phyloP scores from a whole-genome alignment of 2,888 invertebrate species.

The Apocheima hispidaria region DNA sequence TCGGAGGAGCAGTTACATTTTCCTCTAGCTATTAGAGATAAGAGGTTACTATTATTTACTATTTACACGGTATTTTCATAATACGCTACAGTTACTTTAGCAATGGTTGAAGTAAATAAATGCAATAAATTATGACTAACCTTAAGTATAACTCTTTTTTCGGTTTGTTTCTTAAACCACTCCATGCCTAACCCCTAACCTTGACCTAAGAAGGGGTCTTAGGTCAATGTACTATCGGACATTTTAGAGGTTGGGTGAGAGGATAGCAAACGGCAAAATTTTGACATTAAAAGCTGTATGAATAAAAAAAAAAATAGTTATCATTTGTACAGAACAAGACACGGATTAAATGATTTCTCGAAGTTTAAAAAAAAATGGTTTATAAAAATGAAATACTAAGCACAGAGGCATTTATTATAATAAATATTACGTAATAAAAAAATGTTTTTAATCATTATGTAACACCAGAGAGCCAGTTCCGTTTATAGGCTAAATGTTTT shows the following conservation, averaged over 20 bases:
- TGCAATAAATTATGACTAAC: no score
- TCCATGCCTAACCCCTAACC: no score
- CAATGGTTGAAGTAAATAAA: no score
- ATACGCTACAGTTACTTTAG: no score
- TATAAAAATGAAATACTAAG: conserved; percentile 36
- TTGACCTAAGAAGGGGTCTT: no score
- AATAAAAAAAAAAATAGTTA: no score
- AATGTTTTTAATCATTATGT: not conserved
- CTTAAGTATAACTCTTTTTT: not conserved
- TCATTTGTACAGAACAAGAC: conserved; percentile 46
- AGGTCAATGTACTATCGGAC: no score
- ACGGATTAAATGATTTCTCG: not conserved
- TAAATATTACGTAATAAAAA: conserved; percentile 25
- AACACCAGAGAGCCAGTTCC: no score
- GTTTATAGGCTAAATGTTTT: no score
- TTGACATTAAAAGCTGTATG: no score
- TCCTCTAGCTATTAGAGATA: not conserved
- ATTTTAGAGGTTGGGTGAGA: no score
- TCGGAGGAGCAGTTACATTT: not conserved
- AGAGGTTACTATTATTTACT: not conserved
- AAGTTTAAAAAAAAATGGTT: not conserved
- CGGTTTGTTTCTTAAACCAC: not conserved
- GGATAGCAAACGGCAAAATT: no score
- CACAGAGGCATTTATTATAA: conserved; percentile 62
- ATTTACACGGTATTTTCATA: not conserved